Conservation (phyloP, 1,140 invertebrate genomes). For the Penaeus japonicus region DNA sequence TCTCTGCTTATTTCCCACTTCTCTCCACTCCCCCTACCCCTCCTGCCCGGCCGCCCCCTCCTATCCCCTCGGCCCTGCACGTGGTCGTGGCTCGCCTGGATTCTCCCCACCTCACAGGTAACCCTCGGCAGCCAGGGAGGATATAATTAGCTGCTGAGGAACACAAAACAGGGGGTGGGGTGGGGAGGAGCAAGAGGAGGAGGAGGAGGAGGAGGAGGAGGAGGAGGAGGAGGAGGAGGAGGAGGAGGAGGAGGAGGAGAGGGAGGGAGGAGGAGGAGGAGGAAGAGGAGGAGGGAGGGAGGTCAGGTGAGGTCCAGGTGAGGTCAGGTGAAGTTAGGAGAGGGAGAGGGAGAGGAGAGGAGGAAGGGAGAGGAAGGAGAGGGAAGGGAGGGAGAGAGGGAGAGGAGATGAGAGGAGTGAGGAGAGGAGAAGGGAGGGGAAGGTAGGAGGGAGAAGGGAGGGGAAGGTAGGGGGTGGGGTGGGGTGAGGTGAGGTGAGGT, state of each 20-base stretch:
- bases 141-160: not conserved
- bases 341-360: not conserved
- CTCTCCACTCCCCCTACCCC: no score
- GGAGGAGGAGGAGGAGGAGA: not conserved
- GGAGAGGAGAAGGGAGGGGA: not conserved
- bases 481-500: not conserved
- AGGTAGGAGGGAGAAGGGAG: not conserved
- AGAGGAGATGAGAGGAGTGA: not conserved
- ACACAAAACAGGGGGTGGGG: not conserved
- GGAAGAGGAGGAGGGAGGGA: no score
- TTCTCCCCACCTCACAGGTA: no score
- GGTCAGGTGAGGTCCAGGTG: not conserved
- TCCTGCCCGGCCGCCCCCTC: no score
- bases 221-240: not conserved
- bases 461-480: not conserved
- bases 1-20: not conserved
- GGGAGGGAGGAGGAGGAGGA: not conserved
- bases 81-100: no score
- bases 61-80: no score
- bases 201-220: not conserved
- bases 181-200: not conserved
- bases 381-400: not conserved
- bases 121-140: not conserved
- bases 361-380: not conserved
- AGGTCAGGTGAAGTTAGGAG: not conserved